These are phyloP conservation scores for Pangasius krempfi DNA, from an alignment of 2,797 vertebrate genomes.

Conservation along the genomic window DNA sequence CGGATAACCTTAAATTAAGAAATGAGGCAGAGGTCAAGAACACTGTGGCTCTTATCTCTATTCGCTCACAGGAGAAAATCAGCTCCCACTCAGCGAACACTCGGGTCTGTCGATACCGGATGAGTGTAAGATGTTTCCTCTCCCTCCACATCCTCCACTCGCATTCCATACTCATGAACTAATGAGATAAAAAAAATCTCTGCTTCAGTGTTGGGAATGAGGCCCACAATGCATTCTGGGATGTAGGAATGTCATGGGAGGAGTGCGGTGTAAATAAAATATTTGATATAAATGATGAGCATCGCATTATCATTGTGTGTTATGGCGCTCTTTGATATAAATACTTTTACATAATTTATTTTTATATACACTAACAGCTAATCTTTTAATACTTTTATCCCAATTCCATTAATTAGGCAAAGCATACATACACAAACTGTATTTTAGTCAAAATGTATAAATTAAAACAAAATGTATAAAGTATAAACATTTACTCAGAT, in stretches of 20 bases:
- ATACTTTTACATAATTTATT: no score
- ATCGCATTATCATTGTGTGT: background rate
- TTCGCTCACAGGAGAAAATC: slow-evolving; percentile 65
- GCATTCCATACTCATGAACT: slow-evolving; percentile 76
- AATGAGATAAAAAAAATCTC: slow-evolving; percentile 46
- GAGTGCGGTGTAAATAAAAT: background rate
- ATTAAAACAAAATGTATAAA: no score
- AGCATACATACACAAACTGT: no score
- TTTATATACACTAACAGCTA: no score
- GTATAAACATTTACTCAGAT: no score
- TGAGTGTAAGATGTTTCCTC: slow-evolving; percentile 66
- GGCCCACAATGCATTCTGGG: background rate
- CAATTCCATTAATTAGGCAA: no score
- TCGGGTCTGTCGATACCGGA: slow-evolving; percentile 69
- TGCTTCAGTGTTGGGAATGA: background rate
- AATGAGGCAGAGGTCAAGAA: slow-evolving; percentile 56
- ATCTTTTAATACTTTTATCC: no score
- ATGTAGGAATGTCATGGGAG: background rate
- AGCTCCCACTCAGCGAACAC: slow-evolving; percentile 75
- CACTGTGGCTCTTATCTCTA: slow-evolving; percentile 65
- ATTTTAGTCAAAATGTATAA: no score
- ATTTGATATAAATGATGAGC: background rate
- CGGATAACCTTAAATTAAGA: background rate
- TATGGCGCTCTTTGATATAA: background rate
- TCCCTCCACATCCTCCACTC: slow-evolving; percentile 68